Conservation (phyloP, 1,140 invertebrate species). For the Drosophila virilis region DNA sequence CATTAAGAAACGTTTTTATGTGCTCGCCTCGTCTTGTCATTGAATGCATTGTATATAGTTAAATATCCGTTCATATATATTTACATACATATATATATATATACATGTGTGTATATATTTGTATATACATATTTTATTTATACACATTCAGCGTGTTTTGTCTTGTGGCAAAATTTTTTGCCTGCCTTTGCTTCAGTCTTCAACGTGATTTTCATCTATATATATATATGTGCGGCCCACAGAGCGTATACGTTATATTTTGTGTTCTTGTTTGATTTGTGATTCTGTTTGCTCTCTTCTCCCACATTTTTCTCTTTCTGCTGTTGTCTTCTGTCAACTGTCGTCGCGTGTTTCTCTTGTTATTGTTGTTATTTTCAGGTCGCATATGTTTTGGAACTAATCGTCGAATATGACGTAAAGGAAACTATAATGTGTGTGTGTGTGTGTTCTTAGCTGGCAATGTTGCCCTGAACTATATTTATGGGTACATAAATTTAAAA, state of each 20-base stretch:
- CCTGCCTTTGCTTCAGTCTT: conserved; percentile 28
- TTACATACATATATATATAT: conserved; percentile 1
- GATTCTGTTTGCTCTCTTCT: conserved; percentile 35
- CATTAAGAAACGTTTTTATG: conserved; percentile 32
- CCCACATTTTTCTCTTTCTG: conserved; percentile 26
- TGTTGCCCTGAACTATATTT: conserved; percentile 75
- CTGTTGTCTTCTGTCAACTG: conserved; percentile 41
- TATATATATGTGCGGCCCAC: conserved; percentile 47
- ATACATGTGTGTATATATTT: conserved; percentile 28
- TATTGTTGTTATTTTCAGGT: conserved; percentile 55
- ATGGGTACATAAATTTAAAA: conserved; percentile 70
- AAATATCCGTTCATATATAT: conserved; percentile 28
- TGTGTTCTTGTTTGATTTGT: conserved; percentile 44
- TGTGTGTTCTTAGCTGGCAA: conserved; percentile 8
- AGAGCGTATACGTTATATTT: conserved; percentile 65
- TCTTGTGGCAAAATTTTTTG: conserved; percentile 33
- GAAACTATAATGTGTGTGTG: conserved; percentile 24
- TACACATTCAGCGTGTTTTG: conserved; percentile 35
- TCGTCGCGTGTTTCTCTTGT: conserved; percentile 53
- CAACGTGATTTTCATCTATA: conserved; percentile 50
- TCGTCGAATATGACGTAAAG: conserved; percentile 71
- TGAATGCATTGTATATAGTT: conserved; percentile 42
- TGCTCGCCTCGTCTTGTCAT: conserved; percentile 35
- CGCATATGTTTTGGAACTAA: conserved; percentile 49
- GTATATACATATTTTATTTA: conserved; percentile 53